Evolutionary conservation across 1,140 invertebrate genomes (phyloP).

Genomic region (Lepidurus packardi): DNA sequence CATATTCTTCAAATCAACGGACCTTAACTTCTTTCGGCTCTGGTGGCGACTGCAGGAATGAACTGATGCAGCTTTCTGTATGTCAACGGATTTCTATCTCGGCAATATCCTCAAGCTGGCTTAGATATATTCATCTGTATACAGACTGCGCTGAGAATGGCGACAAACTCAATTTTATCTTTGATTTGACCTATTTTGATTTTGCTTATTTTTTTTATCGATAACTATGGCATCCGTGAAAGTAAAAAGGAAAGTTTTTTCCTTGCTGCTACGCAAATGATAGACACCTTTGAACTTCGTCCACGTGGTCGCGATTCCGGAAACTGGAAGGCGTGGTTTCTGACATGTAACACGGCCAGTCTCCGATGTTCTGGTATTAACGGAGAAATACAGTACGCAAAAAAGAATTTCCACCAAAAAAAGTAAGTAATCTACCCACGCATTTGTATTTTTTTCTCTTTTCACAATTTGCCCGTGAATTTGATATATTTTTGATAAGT

Average conservation of each 20-base stretch:
- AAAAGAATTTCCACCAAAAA: too few species aligned
- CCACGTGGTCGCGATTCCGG: too few species aligned
- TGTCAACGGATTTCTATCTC: slow-evolving; percentile 29
- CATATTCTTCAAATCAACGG: slow-evolving; percentile 26
- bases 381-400: too few species aligned
- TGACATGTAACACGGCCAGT: too few species aligned
- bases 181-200: neutral
- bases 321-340: too few species aligned
- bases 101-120: slow-evolving; percentile 32
- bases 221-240: too few species aligned
- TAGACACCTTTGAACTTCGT: too few species aligned
- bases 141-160: slow-evolving; percentile 27
- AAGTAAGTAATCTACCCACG: too few species aligned
- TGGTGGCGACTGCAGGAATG: neutral
- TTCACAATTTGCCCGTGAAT: slow-evolving; percentile 35
- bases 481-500: slow-evolving; percentile 34
- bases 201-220: too few species aligned
- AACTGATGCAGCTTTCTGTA: slow-evolving; percentile 22
- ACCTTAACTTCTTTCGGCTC: slow-evolving; percentile 18
- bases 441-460: neutral
- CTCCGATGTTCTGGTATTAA: too few species aligned
- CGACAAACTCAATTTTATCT: neutral
- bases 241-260: too few species aligned
- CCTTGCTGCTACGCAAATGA: too few species aligned
- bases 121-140: slow-evolving; percentile 28